Evolutionary conservation across 2,797 vertebrate genomes (phyloP).

Genomic region (Coilia nasus): DNA sequence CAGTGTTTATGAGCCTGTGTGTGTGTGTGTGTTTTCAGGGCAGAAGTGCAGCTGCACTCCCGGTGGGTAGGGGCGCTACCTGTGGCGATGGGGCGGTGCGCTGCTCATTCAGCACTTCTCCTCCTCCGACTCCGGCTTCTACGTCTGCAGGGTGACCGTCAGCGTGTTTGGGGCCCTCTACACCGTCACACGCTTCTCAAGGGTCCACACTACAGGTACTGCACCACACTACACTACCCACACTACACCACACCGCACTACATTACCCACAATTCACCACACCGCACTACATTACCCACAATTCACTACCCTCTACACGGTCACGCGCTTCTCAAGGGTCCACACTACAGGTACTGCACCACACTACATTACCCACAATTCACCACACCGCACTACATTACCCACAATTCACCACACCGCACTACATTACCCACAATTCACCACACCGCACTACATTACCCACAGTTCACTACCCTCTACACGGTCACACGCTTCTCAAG

Average conservation of each 20-base stretch:
- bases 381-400: not conserved
- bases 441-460: not conserved
- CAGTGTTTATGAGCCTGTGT: not conserved
- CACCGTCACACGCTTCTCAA: conserved; percentile 75
- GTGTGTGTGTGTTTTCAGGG: not conserved
- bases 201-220: not conserved
- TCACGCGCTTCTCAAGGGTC: no score
- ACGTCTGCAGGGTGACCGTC: conserved; percentile 78
- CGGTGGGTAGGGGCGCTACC: not conserved
- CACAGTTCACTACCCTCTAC: no score
- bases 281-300: not conserved
- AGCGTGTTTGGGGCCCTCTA: conserved; percentile 64
- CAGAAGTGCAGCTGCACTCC: not conserved
- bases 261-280: not conserved
- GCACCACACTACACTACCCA: no score
- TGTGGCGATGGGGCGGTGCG: not conserved
- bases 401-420: not conserved
- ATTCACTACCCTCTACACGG: no score
- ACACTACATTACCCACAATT: not conserved
- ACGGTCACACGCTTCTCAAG: no score
- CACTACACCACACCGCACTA: not conserved
- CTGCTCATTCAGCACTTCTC: conserved; percentile 54
- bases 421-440: not conserved
- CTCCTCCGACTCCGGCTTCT: conserved; percentile 75
- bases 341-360: no score